These are phyloP conservation scores for Bombus polaris DNA, from an alignment of 1,140 invertebrate genomes.

Conservation along the genomic window DNA sequence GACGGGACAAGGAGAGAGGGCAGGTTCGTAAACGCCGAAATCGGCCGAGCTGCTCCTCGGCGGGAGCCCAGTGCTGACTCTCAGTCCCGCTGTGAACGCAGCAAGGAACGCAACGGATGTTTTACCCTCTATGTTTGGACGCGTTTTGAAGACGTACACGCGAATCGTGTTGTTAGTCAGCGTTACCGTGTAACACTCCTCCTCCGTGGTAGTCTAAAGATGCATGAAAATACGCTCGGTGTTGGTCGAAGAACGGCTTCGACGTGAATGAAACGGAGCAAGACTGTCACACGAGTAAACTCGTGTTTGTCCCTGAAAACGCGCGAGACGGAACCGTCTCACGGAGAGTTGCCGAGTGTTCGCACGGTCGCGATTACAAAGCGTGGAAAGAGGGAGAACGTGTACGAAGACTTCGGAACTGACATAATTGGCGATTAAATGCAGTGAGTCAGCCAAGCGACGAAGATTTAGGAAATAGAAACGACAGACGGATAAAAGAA, in stretches of 20 bases:
- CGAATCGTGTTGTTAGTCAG: conserved; percentile 3
- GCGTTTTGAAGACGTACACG: conserved; percentile 25
- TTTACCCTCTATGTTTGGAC: conserved; percentile 51
- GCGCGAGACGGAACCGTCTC: too few relatives aligned
- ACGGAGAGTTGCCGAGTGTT: too few relatives aligned
- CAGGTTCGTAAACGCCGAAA: conserved; percentile 47
- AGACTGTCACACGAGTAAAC: not conserved
- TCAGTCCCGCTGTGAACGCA: conserved; percentile 83
- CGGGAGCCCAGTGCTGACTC: conserved; percentile 64
- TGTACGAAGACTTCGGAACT: too few relatives aligned
- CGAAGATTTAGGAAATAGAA: not conserved
- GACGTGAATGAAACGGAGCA: not conserved
- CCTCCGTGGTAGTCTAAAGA: not conserved
- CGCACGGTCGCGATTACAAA: too few relatives aligned
- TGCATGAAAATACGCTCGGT: not conserved
- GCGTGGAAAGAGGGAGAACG: too few relatives aligned
- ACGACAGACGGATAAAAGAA: not conserved
- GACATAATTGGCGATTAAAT: not conserved
- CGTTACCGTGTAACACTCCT: not conserved
- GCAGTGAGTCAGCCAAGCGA: not conserved
- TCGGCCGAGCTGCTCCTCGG: conserved; percentile 66
- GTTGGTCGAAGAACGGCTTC: not conserved
- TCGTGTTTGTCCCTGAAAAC: not conserved
- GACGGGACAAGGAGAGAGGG: conserved; percentile 23
- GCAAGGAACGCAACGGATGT: conserved; percentile 79